A percentile compares a stretch with the other conserved stretches of the same genome.
Evolutionary conservation across 2,888 invertebrate genomes (phyloP).

Genomic region (Leucophora obtusa): DNA sequence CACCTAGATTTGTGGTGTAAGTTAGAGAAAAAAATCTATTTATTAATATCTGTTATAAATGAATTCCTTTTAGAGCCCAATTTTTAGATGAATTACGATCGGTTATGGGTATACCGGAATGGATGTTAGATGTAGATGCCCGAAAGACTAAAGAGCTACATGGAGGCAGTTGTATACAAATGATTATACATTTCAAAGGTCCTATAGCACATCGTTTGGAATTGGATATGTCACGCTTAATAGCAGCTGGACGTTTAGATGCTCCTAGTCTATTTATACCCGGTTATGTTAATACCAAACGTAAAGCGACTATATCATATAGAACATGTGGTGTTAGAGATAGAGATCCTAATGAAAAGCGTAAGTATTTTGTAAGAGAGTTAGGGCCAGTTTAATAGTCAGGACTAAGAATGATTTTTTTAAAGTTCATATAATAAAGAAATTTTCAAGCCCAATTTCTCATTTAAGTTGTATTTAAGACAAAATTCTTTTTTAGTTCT

Average conservation of each 20-base stretch:
- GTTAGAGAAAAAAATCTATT: slow-evolving; percentile 45
- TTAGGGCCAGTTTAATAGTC: not conserved
- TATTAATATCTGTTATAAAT: not conserved
- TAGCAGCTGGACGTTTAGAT: slow-evolving; percentile 86
- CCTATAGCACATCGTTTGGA: slow-evolving; percentile 89
- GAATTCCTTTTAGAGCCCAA: slow-evolving; percentile 82
- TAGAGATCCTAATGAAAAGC: slow-evolving; percentile 86
- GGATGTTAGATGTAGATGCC: slow-evolving; percentile 92
- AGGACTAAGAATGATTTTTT: no score
- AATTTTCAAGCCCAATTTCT: no score
- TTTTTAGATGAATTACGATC: slow-evolving; percentile 89
- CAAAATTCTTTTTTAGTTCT: no score
- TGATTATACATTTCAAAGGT: slow-evolving; percentile 91
- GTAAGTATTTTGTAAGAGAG: slow-evolving; percentile 72
- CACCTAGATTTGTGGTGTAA: slow-evolving; percentile 93
- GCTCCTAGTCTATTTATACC: slow-evolving; percentile 88
- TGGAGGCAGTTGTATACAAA: slow-evolving; percentile 88
- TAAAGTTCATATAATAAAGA: no score
- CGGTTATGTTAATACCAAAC: slow-evolving; percentile 85
- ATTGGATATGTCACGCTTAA: slow-evolving; percentile 85
- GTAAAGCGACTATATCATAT: slow-evolving; percentile 86
- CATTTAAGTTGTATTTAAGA: no score
- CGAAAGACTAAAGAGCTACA: slow-evolving; percentile 88
- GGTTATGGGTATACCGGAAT: slow-evolving; percentile 92
- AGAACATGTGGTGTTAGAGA: slow-evolving; percentile 88